Conservation (phyloP, 2,888 invertebrate genomes). For the Euproctis similis region DNA sequence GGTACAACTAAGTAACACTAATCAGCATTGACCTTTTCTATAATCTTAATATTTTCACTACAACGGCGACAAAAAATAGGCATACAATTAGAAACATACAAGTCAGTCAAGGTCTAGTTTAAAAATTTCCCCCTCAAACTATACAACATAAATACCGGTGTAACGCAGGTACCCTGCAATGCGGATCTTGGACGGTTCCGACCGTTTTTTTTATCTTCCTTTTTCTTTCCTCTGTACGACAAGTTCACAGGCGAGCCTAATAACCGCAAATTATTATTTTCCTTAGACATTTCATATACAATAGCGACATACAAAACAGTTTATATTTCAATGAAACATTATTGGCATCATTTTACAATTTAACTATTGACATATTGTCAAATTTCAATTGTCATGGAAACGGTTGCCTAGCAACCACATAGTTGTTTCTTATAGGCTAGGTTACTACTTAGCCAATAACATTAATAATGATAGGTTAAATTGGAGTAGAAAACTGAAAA, state of each 20-base stretch:
- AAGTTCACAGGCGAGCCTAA: conserved; percentile 66
- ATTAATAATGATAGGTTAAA: too few species aligned
- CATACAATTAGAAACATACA: too few species aligned
- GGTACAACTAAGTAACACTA: too few species aligned
- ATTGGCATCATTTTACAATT: conserved; percentile 1
- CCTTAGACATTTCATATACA: conserved; percentile 64
- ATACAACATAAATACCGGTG: conserved; percentile 49
- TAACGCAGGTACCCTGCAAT: conserved; percentile 50
- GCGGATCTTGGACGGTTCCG: conserved; percentile 62
- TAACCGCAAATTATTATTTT: conserved; percentile 57
- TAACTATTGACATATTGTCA: conserved; percentile 2
- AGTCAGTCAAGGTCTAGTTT: too few species aligned
- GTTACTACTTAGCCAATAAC: too few species aligned
- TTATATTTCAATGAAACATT: too few species aligned
- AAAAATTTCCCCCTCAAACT: neutral
- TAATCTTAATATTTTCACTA: too few species aligned
- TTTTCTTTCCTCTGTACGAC: conserved; percentile 57
- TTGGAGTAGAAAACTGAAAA: too few species aligned
- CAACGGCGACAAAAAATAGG: too few species aligned
- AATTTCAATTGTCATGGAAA: conserved; percentile 26
- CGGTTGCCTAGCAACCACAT: conserved; percentile 44
- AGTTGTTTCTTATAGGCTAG: too few species aligned
- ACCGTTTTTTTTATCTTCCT: conserved; percentile 54
- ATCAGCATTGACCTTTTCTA: too few species aligned
- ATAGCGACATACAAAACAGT: conserved; percentile 21